These are phyloP conservation scores for Antidorcas marsupialis DNA, from an alignment of 2,113 vertebrate species.

Conservation along the genomic window DNA sequence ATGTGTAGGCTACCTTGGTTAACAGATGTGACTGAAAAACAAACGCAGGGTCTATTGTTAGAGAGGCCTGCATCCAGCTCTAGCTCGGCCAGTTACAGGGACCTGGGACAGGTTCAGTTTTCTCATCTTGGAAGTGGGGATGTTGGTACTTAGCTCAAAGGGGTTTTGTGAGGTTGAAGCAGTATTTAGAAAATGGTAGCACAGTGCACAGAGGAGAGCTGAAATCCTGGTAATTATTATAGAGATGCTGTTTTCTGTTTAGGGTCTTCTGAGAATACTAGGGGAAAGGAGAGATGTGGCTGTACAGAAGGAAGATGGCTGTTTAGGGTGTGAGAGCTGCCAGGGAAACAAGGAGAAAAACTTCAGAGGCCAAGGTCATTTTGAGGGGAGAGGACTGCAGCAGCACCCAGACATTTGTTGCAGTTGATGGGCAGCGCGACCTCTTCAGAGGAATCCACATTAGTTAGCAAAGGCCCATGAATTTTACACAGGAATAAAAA, in stretches of 20 bases:
- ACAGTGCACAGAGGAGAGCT: neutral
- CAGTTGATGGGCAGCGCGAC: neutral
- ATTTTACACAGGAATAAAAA: neutral
- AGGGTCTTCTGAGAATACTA: neutral
- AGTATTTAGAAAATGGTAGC: neutral
- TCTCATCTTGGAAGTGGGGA: neutral
- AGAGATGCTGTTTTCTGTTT: neutral
- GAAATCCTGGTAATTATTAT: neutral
- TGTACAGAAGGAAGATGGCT: neutral
- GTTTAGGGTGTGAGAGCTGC: neutral
- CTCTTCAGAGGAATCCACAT: neutral
- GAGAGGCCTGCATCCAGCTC: neutral
- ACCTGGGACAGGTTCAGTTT: neutral
- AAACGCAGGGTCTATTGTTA: neutral
- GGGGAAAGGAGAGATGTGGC: neutral
- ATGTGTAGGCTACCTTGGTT: neutral
- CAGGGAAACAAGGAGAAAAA: neutral
- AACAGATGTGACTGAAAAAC: neutral
- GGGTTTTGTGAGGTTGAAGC: neutral
- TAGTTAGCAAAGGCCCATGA: neutral
- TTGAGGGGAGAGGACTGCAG: neutral
- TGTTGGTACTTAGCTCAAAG: neutral
- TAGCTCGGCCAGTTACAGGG: neutral
- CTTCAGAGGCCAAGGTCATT: neutral
- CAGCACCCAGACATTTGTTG: neutral